Base-by-base conservation (phyloP, 1,140 invertebrate genomes). In the Ditylenchus dipsaci region DNA sequence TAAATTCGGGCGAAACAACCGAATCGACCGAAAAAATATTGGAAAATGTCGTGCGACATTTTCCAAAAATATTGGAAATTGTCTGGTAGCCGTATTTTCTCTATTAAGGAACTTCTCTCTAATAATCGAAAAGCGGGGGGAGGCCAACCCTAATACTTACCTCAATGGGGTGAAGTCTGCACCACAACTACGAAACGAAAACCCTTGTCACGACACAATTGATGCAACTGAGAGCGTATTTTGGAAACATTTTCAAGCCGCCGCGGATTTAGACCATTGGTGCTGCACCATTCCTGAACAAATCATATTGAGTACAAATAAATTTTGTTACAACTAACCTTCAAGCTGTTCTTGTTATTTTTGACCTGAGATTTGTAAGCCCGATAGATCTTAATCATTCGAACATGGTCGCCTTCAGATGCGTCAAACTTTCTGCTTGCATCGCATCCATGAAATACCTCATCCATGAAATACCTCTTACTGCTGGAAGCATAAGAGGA, bases 261-360 rank as follows among this genome's bases (percentile, higher is more conserved):
- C 67, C 91, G 87, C 67, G 87, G 84, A 83, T 95, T 91, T 27
- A 97, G 84, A 82, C 89, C 94, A 84, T 96, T 93, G 66, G 93
- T 90, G 79, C 88, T 88, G 81, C 93, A 95, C 91, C 91, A 97
- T 82, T 88, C 85, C 89, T 90, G n/a, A n/a, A n/a, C n/a, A n/a
- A n/a, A n/a, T n/a, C n/a, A n/a, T n/a, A n/a, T n/a, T n/a, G n/a
- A n/a, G n/a, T n/a, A 61, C n/a, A n/a, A n/a, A n/a, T 38, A 61
- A 60, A 63, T 43, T 63, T 71, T 61, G 15, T 17, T 53, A 3
- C 8, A 53, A 73, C 77, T 75, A 63, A 86, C 88, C 85, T 91
- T 91, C 81, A 89, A 86, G 26, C 88, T 88, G 3, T 76, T 74
- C 21, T 78, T 80, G 43, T 77, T 45, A 27, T 78, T 76, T 71